A percentile compares a stretch with the other conserved stretches of the same genome.
These are phyloP conservation scores for Danio choprae DNA, from an alignment of 2,797 vertebrate genomes.

Conservation along the genomic window DNA sequence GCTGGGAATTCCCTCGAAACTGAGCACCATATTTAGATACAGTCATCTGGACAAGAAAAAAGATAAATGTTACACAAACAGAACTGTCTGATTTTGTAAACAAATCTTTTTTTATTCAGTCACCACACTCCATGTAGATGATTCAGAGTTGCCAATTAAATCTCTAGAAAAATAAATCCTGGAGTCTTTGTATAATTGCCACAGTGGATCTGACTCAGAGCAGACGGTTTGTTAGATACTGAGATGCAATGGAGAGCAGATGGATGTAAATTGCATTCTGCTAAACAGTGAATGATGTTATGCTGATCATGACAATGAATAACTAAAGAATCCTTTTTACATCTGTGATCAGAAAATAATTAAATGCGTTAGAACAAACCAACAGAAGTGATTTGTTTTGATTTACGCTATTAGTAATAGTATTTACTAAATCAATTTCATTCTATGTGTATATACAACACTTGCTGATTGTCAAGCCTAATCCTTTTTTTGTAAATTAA, in stretches of 20 bases:
- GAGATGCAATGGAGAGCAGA: slow-evolving; percentile 47
- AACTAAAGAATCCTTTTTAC: slow-evolving; percentile 22
- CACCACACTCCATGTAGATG: neutral
- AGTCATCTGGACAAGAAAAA: slow-evolving; percentile 77
- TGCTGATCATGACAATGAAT: slow-evolving; percentile 26
- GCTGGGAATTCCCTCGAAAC: slow-evolving; percentile 94
- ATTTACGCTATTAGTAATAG: neutral
- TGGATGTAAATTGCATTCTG: slow-evolving; percentile 53
- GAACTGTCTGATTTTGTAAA: neutral
- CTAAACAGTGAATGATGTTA: slow-evolving; percentile 47
- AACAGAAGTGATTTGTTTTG: neutral
- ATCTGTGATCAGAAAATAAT: slow-evolving; percentile 2
- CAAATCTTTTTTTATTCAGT: slow-evolving; percentile 13
- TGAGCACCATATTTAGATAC: slow-evolving; percentile 93
- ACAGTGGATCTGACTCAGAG: slow-evolving; percentile 41
- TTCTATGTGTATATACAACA: neutral
- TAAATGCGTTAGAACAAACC: slow-evolving; percentile 1
- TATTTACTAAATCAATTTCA: neutral
- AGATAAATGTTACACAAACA: slow-evolving; percentile 15
- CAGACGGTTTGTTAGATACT: slow-evolving; percentile 53
- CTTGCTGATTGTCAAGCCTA: too few relatives aligned
- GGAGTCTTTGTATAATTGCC: slow-evolving; percentile 46
- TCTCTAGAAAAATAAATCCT: slow-evolving; percentile 11
- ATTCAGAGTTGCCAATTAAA: slow-evolving; percentile 22
- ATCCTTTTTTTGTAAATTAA: too few relatives aligned